Evolutionary conservation across 2,113 vertebrate species (phyloP).

Genomic region (Rhinolophus sinicus): DNA sequence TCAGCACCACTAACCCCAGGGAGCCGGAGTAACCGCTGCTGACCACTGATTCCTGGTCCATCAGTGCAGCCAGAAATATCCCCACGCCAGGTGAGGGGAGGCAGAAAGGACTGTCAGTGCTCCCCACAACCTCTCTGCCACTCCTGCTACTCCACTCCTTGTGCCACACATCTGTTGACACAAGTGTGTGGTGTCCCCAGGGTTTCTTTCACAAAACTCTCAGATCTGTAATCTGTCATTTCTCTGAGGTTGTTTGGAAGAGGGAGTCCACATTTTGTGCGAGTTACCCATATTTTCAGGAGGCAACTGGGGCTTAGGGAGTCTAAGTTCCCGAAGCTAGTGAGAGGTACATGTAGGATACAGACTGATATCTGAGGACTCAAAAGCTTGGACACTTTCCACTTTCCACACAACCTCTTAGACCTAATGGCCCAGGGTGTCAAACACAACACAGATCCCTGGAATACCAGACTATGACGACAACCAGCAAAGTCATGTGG

Average conservation of each 20-base stretch:
- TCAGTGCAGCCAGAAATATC: background rate
- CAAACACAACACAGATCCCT: background rate
- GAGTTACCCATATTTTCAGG: background rate
- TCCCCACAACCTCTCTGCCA: background rate
- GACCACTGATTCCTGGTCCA: rapidly evolving
- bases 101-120: background rate
- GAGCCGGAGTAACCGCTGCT: background rate
- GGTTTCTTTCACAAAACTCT: background rate
- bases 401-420: background rate
- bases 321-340: background rate
- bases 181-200: background rate
- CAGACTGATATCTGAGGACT: background rate
- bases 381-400: background rate
- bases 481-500: background rate
- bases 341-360: background rate
- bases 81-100: background rate
- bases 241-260: background rate
- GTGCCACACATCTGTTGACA: background rate
- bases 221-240: background rate
- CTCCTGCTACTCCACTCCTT: background rate
- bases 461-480: background rate
- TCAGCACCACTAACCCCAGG: background rate
- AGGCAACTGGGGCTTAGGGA: background rate
- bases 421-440: background rate
- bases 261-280: background rate